Percentiles rank a stretch among this genome's conserved stretches.
These are phyloP conservation scores for Stenodera caucasica DNA, from an alignment of 2,888 invertebrate genomes.

Conservation along the genomic window DNA sequence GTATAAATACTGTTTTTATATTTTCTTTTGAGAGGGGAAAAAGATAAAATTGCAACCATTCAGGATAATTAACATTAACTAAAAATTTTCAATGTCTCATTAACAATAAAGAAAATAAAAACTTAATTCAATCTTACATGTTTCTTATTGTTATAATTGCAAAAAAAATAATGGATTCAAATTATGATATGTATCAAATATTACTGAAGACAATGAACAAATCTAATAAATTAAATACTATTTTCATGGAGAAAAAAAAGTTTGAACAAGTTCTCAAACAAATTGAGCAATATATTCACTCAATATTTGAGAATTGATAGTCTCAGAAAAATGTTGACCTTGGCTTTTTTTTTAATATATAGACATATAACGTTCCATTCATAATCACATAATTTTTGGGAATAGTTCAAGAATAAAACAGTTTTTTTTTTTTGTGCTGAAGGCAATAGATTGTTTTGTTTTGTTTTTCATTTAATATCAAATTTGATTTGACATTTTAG, in stretches of 20 bases:
- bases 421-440: background rate
- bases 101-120: slow-evolving; percentile 19
- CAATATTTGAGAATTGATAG: background rate
- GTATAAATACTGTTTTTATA: slow-evolving; percentile 32
- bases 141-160: slow-evolving; percentile 23
- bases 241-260: background rate
- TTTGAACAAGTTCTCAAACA: background rate
- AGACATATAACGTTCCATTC: background rate
- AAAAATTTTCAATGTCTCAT: slow-evolving; percentile 22
- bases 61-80: slow-evolving; percentile 18
- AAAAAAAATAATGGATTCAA: slow-evolving; percentile 23
- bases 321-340: background rate
- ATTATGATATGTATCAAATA: slow-evolving; percentile 29
- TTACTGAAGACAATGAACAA: slow-evolving; percentile 19
- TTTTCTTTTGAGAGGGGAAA: slow-evolving; percentile 19
- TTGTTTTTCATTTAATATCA: background rate
- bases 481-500: slow-evolving; percentile 1
- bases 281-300: background rate
- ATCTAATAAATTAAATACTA: slow-evolving; percentile 15
- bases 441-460: background rate
- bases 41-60: slow-evolving; percentile 21
- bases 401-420: background rate
- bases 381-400: background rate
- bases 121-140: slow-evolving; percentile 16
- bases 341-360: background rate